Base-by-base conservation (phyloP, 1,140 invertebrate species). In the Xylocopa sonorina region DNA sequence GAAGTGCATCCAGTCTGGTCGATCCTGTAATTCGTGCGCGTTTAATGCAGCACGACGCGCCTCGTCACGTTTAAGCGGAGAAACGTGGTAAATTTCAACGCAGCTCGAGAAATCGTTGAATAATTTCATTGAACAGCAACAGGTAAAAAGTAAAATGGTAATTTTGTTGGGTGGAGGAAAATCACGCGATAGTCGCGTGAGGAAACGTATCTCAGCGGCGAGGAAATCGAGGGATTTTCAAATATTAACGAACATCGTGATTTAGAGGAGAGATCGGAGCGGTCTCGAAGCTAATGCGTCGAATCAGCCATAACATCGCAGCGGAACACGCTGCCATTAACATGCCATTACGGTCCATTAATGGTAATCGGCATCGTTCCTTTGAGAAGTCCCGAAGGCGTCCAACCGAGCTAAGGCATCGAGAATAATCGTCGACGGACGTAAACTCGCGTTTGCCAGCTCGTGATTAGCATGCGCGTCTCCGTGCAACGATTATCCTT, bases 361-460 rank as follows among this genome's bases (percentile, higher is more conserved):
- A 83, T 82, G 84, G 83, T 89, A 89, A 88, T 87, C 86, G 87
- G 78, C 85, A 84, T 84, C 86, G 87, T 88, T 88, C 88, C 88
- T 89, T 88, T 88, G 84, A 84, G 82, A 76, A 57, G 27, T 76
- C 53, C 66, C 71, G 46, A 84, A 80, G 81, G 69, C 82, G 81
- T 68, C 46, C 51, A 60, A 78, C n/a, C 32, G 77, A 63, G 67
- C 43, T 24, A 71, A 64, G 38, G 78, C 81, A 58, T 66, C 76
- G 68, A 34, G 67, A 67, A 81, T 85, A 77, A 85, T 77, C 78
- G 55, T 67, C 34, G 18, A 29, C 27, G 50, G 68, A 48, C 58
- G 51, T 68, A 78, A 78, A 78, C 29, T 41, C 41, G 27, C 74
- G 16, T 24, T 41, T 29, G 18, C 34, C 43, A 51, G 41, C 66